Percentiles rank a stretch among this genome's conserved stretches.
Conservation (phyloP, 2,113 vertebrate species). For the Oxyura jamaicensis region DNA sequence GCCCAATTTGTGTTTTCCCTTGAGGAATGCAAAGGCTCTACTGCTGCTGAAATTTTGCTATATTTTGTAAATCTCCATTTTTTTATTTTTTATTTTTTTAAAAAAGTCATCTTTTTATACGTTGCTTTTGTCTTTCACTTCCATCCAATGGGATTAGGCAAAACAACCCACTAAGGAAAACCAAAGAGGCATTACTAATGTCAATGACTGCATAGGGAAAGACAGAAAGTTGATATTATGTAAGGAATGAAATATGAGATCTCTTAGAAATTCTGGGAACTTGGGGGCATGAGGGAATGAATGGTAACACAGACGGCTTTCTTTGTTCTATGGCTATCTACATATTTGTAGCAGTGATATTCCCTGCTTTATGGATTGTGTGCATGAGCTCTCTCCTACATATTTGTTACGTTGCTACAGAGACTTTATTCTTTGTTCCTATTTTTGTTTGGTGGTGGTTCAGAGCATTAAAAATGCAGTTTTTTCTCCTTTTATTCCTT, state of each 20-base stretch:
- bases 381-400: not conserved
- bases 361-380: not conserved
- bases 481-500: not conserved
- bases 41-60: not conserved
- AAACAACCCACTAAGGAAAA: not conserved
- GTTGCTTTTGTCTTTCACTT: not conserved
- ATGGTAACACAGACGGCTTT: not conserved
- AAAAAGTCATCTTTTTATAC: not conserved
- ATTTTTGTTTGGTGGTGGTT: not conserved
- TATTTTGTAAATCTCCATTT: not conserved
- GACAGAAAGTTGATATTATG: not conserved
- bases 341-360: rapidly evolving
- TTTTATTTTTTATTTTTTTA: too few relatives aligned
- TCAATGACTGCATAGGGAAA: not conserved
- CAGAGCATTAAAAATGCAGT: not conserved
- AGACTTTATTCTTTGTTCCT: not conserved
- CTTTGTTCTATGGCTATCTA: not conserved
- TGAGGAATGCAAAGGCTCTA: not conserved
- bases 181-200: not conserved
- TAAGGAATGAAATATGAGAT: not conserved
- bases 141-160: not conserved
- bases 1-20: not conserved
- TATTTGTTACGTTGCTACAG: not conserved
- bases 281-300: not conserved
- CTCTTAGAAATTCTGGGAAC: not conserved